Conservation (phyloP, 2,797 vertebrate species). For the Mormyrops boulengeri region DNA sequence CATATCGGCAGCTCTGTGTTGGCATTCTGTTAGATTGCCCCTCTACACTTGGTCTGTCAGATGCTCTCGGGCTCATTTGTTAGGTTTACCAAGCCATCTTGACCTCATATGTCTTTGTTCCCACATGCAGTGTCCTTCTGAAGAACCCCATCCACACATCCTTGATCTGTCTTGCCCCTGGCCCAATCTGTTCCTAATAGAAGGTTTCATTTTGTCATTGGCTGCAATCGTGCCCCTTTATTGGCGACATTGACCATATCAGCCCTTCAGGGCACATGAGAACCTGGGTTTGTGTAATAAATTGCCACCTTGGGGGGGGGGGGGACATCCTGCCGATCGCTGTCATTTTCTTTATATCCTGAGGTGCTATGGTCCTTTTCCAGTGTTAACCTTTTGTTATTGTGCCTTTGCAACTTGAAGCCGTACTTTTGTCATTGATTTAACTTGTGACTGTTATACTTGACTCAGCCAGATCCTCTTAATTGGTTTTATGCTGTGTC, state of each 20-base stretch:
- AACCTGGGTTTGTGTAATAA: neutral
- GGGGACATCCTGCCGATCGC: neutral
- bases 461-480: neutral
- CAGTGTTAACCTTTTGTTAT: slow-evolving; percentile 4
- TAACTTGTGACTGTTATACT: neutral
- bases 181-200: neutral
- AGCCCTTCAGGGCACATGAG: neutral
- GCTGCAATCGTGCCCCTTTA: neutral
- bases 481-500: neutral
- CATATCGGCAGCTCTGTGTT: neutral
- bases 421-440: slow-evolving; percentile 15
- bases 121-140: neutral
- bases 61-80: neutral
- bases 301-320: neutral
- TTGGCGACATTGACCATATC: neutral
- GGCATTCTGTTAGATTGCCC: neutral
- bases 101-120: neutral
- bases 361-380: neutral
- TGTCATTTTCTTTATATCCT: neutral
- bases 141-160: neutral
- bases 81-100: neutral
- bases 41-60: neutral
- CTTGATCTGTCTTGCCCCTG: neutral
- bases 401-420: neutral
- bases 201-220: neutral